Base-by-base conservation (phyloP, 2,113 vertebrate species). In the Verasper variegatus region DNA sequence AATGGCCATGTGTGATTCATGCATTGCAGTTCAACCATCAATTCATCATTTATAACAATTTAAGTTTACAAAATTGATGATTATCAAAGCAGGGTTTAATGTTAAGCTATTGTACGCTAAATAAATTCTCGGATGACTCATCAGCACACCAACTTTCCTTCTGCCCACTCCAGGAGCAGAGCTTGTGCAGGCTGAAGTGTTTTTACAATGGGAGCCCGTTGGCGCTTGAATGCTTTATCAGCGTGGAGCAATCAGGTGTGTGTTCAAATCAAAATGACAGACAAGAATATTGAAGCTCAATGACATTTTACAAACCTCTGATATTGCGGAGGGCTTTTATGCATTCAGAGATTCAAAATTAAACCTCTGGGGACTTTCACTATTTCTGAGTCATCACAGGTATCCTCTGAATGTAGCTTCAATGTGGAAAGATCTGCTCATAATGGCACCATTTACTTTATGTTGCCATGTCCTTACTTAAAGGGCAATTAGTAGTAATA, bases 241-340 rank as follows among this genome's bases (percentile, higher is more conserved):
- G 67, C 61, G 40, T 68, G 64, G 51, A 67, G 79, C 72, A 84
- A 89, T 94, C 87, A 91, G 76, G 73, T 84, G 88, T 85, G 83
- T 88, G 90, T 94, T 92, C 78, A 92, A 90, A 94, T 91, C 83
- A 82, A 89, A 92, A 90, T 91, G 93, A 93, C 90, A 91, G 92
- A 89, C 84, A 84, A 81, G 78, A 65, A 90, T 85, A 87, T 85
- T 85, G 88, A 94, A 94, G 92, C 90, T 86, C 90, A 88, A 68
- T 93, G 91, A 94, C 90, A 93, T 94, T 94, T 93, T 80, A 74
- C 60, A 65, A 93, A 92, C 75, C 73, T 91, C 92, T 90, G 73
- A 88, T 92, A 85, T 87, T 83, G 71, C 71, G 45, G 71, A 27
- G 62, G 71, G 55, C 21, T 71, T 65, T 84, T 56, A 83, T 85